Evolutionary conservation across 2,888 invertebrate genomes (phyloP).

Genomic region (Thymelicus sylvestris): DNA sequence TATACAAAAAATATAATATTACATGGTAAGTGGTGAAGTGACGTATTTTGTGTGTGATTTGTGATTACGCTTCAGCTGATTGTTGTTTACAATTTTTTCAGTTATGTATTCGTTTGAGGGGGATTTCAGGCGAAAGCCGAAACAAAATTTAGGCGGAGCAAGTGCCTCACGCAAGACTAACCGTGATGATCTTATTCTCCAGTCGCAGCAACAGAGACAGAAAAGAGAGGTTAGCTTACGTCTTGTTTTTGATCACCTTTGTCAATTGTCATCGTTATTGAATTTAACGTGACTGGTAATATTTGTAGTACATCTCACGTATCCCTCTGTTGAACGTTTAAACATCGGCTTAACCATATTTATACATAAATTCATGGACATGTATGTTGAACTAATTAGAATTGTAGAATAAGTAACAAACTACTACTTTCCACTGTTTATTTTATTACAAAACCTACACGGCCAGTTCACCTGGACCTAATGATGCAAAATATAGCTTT

Average conservation of each 20-base stretch:
- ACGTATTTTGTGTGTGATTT: conserved; percentile 11
- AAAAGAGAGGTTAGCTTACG: conserved; percentile 89
- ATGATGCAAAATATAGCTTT: too few species aligned
- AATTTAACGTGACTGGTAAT: not conserved
- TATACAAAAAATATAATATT: not conserved
- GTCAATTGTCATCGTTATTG: conserved; percentile 8
- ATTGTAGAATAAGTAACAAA: too few species aligned
- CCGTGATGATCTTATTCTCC: conserved; percentile 89
- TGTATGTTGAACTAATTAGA: too few species aligned
- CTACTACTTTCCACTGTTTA: too few species aligned
- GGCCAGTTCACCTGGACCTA: too few species aligned
- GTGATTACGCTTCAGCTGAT: conserved; percentile 58
- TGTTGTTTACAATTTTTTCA: conserved; percentile 64
- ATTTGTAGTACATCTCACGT: not conserved
- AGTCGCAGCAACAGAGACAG: conserved; percentile 93
- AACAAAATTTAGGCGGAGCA: conserved; percentile 95
- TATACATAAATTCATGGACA: not conserved
- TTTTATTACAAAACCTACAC: too few species aligned
- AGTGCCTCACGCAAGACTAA: conserved; percentile 88
- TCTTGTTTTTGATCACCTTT: conserved; percentile 9
- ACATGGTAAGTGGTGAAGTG: conserved; percentile 12
- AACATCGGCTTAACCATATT: not conserved
- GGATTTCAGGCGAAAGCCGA: conserved; percentile 93
- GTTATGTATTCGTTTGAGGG: conserved; percentile 94
- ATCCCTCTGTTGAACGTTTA: not conserved